Conservation (phyloP, 2,888 invertebrate species). For the Vanessa cardui region DNA sequence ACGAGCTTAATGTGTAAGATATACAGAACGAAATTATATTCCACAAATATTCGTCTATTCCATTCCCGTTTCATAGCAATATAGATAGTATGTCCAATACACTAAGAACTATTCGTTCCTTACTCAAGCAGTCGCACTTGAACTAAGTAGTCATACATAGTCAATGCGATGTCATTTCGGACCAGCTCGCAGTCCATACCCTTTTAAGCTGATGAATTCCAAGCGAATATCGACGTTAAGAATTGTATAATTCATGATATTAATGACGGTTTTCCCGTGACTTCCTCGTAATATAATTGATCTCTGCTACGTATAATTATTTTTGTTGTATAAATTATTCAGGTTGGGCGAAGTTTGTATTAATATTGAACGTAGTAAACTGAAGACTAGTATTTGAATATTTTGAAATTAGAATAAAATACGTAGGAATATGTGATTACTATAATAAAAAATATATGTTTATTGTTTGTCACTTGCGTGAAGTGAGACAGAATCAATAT, state of each 20-base stretch:
- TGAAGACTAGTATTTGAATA: no score
- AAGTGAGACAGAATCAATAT: no score
- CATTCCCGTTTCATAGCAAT: not conserved
- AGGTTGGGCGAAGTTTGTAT: no score
- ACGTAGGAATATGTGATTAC: no score
- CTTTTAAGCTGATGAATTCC: constrained; percentile 63
- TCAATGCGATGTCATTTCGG: constrained; percentile 58
- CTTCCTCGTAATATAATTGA: constrained; percentile 7
- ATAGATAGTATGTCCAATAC: constrained; percentile 15
- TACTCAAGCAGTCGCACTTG: constrained; percentile 17
- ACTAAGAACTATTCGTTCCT: constrained; percentile 25
- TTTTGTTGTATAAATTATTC: not conserved
- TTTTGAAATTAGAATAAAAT: no score
- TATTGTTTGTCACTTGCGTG: no score
- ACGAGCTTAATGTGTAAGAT: constrained; percentile 14
- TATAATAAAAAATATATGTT: no score
- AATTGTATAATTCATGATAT: constrained; percentile 24
- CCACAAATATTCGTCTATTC: constrained; percentile 5
- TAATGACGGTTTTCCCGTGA: constrained; percentile 19
- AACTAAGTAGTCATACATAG: constrained; percentile 60
- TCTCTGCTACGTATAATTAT: constrained; percentile 10
- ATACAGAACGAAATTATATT: constrained; percentile 14
- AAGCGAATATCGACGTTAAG: constrained; percentile 46
- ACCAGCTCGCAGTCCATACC: constrained; percentile 50
- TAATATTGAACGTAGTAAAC: no score